Evolutionary conservation across 2,888 invertebrate genomes (phyloP).

Genomic region (Cosmia pyralina): DNA sequence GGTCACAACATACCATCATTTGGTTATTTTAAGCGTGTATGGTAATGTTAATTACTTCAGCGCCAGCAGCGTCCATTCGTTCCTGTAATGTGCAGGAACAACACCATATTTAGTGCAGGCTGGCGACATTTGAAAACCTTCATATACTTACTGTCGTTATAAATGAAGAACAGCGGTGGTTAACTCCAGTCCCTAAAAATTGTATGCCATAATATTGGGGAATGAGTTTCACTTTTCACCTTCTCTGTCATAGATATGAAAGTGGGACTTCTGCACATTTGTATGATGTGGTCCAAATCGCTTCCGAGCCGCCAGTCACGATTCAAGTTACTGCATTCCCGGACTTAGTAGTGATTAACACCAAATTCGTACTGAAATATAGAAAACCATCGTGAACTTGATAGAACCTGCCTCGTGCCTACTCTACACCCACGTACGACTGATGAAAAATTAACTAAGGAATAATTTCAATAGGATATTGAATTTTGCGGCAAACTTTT

Average conservation of each 20-base stretch:
- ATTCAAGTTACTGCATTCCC: slow-evolving; percentile 57
- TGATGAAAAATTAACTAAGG: neutral
- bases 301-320: slow-evolving; percentile 63
- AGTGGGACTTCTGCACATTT: slow-evolving; percentile 23
- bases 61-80: neutral
- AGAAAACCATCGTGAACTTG: too few relatives aligned
- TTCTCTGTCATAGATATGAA: neutral
- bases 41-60: too few relatives aligned
- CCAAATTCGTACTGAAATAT: slow-evolving; percentile 28
- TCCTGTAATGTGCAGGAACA: neutral
- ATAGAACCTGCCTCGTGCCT: neutral
- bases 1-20: neutral
- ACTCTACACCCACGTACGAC: too few relatives aligned
- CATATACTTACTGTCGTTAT: neutral
- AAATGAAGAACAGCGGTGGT: neutral
- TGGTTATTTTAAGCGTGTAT: neutral
- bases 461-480: neutral
- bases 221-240: neutral
- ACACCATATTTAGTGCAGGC: neutral
- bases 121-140: neutral
- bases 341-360: slow-evolving; percentile 52
- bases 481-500: too few relatives aligned
- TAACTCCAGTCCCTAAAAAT: neutral
- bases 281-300: slow-evolving; percentile 30
- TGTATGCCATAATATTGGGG: neutral